Percentiles rank a stretch among this genome's conserved stretches.
Evolutionary conservation across 2,797 vertebrate genomes (phyloP).

Genomic region (Toxotes lorentzi): DNA sequence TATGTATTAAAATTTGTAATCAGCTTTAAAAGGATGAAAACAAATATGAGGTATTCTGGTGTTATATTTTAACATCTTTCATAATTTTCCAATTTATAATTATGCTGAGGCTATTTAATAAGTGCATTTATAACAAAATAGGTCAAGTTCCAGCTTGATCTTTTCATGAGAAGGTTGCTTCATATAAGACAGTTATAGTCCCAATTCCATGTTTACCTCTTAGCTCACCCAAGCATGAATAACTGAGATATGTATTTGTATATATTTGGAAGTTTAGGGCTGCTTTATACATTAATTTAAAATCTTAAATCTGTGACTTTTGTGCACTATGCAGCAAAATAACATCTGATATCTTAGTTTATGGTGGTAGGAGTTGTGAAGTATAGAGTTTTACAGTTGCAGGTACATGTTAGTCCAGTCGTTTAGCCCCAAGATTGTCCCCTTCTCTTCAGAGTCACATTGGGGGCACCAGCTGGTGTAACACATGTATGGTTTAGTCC

Average conservation of each 20-base stretch:
- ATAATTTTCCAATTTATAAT: slow-evolving; percentile 61
- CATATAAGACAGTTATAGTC: slow-evolving; percentile 25
- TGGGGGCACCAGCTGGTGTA: slow-evolving; percentile 12
- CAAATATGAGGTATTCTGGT: slow-evolving; percentile 78
- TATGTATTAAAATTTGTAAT: slow-evolving; percentile 39
- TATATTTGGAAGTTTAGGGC: slow-evolving; percentile 34
- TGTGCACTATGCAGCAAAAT: slow-evolving; percentile 54
- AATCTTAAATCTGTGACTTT: slow-evolving; percentile 43
- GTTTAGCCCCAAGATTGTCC: slow-evolving; percentile 17
- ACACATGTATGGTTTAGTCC: slow-evolving; percentile 2
- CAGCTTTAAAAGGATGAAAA: slow-evolving; percentile 48
- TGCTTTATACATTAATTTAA: slow-evolving; percentile 39
- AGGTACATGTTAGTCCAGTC: slow-evolving; percentile 50
- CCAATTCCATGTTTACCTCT: slow-evolving; percentile 35
- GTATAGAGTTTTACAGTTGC: slow-evolving; percentile 43
- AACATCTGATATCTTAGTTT: slow-evolving; percentile 35
- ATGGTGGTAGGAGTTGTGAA: slow-evolving; percentile 20
- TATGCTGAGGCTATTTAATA: slow-evolving; percentile 63
- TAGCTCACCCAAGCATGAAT: slow-evolving; percentile 31
- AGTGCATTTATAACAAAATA: slow-evolving; percentile 71
- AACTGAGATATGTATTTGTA: slow-evolving; percentile 40
- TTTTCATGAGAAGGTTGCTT: slow-evolving; percentile 54
- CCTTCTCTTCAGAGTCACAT: slow-evolving; percentile 39
- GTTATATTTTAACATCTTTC: slow-evolving; percentile 54
- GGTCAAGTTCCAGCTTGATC: slow-evolving; percentile 90